Evolutionary conservation across 1,140 invertebrate species (phyloP), one percentile per base, ranked within the genome.

Genomic region (Calephelis nemesis): DNA sequence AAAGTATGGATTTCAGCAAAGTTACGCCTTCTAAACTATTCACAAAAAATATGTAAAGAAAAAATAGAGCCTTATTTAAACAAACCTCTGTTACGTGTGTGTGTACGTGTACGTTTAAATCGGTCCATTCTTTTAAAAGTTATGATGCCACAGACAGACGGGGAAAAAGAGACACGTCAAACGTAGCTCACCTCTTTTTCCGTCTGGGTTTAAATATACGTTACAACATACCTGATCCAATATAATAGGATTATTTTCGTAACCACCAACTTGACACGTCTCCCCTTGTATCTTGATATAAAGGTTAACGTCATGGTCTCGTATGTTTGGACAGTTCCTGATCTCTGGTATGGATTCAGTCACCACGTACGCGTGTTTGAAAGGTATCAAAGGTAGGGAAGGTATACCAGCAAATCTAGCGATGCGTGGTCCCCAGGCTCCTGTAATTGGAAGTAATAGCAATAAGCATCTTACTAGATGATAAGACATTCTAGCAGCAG

Each of bases 361-460:
- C 0, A 98, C 94, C 6, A 98, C 95, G 76, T 98, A 98, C 0
- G 97, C 95, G 80, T 98, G 97, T 83, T 97, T 97, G 94, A 98
- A 97, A 0, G 96, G 94, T 40, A 95, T 88, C 15, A 98, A 73
- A 0, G 97, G 97, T 9, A 98, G 93, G 9, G 93, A 88, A 40
- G 94, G 92, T 1, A 96, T 81, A 2, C 95, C 96, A 15, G 95
- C 94, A 87, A 95, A 95, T 70, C 94, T 91, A 0, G 95, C 94
- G 62, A 98, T 90, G 68, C 95, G 93, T 30, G 94, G 93, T 1
- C 96, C 95, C 97, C 97, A 98, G 1, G 93, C 96, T 47, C 97
- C 97, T 75, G 54, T 11, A 50, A 74, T 63, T 48, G n/a, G 7
- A 13, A 5, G 12, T 47, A 19, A 19, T 19, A 19, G 19, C 19